phyloP scores from a whole-genome alignment of 2,888 invertebrate species.

The Eristalis tenax region DNA sequence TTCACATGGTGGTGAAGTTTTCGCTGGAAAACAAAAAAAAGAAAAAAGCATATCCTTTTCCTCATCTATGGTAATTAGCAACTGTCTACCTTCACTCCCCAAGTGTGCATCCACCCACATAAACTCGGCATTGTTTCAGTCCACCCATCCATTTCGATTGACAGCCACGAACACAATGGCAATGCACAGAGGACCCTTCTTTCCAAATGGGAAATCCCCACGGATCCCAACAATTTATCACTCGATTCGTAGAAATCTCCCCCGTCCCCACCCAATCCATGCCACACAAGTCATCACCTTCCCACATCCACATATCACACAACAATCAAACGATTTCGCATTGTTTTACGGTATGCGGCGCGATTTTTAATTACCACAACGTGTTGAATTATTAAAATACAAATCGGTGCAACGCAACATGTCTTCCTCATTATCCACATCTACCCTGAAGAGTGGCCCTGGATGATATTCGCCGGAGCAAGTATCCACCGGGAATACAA shows the following conservation, averaged over 20 bases:
- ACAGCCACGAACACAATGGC: constrained; percentile 3
- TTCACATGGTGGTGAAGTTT: not conserved
- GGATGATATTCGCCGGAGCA: not conserved
- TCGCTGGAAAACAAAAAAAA: not conserved
- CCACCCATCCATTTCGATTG: not conserved
- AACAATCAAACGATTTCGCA: constrained; percentile 46
- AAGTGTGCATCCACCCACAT: not conserved
- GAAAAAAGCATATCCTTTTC: not conserved
- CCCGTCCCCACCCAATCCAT: not conserved
- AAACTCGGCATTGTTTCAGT: not conserved
- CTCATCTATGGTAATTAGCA: not conserved
- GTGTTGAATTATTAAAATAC: constrained; percentile 68
- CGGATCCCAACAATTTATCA: constrained; percentile 35
- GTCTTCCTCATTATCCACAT: constrained; percentile 58
- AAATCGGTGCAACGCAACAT: constrained; percentile 54
- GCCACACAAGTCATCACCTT: not conserved
- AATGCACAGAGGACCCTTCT: not conserved
- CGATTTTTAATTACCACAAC: constrained; percentile 68
- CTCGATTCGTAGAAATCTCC: constrained; percentile 40
- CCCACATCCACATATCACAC: not conserved
- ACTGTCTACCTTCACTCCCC: not conserved
- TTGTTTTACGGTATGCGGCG: constrained; percentile 55
- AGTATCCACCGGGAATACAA: not conserved
- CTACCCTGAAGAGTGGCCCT: not conserved
- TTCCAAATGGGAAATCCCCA: constrained; percentile 25